Evolutionary conservation across 2,797 vertebrate species (phyloP), one percentile per base, ranked within the genome.

Genomic region (Poecilia picta): DNA sequence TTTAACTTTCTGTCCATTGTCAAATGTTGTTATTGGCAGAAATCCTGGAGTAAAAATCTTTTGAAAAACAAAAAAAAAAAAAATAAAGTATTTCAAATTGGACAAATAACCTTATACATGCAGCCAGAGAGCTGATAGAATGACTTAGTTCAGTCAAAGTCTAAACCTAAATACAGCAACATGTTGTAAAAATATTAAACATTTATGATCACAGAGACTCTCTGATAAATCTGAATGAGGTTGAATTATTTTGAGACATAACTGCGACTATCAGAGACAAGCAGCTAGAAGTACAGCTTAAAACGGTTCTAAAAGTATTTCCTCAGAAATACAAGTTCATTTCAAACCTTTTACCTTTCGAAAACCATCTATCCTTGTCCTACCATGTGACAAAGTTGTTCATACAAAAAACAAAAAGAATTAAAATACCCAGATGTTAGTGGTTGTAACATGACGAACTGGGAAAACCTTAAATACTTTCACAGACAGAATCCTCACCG

Each of bases 401-500:
- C 15, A 8, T 7, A 71, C 25, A 71, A 45, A 7, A 13, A 41
- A 36, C 1, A 5, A 41, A 25, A 6, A 25, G 13, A 3, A 46
- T 46, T 71, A 15, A 71, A 71, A 45, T 45, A 28, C 25, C 25
- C 5, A 71, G 25, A 71, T 7, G 41, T 71, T 45, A 45, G 5
- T 45, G 25, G 12, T 28, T n/a, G 41, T 71, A 46, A 8, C 25
- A 71, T 15, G 12, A n/a, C 10, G 45, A 70, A 70, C 36, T 13
- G 2, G 25, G 13, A 15, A 8, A 71, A 28, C 41, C 13, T 71
- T 45, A 10, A n/a, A 71, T n/a, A 45, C 41, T 36, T 39, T 39
- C 8, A 39, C 20, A 16, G 57, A 13, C 25, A 28, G 5, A 4
- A 36, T 73, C 72, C 94, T 94, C 83, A 99, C 98, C 98, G 18